Percentiles rank a stretch among this genome's conserved stretches.
Conservation (phyloP, 2,888 invertebrate species). For the Sesia bembeciformis region DNA sequence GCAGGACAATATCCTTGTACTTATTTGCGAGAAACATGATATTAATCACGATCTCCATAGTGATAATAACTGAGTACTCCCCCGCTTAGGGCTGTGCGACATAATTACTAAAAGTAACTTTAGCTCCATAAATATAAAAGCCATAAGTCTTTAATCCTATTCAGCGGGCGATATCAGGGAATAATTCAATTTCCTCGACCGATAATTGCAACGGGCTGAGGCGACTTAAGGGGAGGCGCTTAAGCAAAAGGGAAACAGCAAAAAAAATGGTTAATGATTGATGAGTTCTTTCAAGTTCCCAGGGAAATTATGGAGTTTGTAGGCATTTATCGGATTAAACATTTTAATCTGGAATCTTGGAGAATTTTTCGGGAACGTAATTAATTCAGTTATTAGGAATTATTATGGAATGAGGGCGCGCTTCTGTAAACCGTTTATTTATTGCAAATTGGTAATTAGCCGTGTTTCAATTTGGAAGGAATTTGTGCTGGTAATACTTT, state of each 20-base stretch:
- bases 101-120: background rate
- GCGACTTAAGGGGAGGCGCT: conserved; percentile 1
- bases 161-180: conserved; percentile 23
- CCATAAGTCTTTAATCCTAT: conserved; percentile 16
- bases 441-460: no score
- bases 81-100: no score
- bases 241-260: conserved; percentile 9
- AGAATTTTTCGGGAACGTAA: conserved; percentile 34
- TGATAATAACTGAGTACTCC: no score
- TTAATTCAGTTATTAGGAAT: conserved; percentile 48
- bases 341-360: conserved; percentile 41
- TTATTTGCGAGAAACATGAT: no score
- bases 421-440: no score
- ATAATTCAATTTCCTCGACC: conserved; percentile 37
- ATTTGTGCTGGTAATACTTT: no score
- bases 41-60: no score
- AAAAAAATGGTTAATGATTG: conserved; percentile 46
- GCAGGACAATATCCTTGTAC: no score
- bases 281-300: conserved; percentile 25
- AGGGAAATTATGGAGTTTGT: conserved; percentile 36
- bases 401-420: conserved; percentile 20
- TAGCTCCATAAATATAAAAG: background rate
- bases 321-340: conserved; percentile 41
- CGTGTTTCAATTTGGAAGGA: no score
- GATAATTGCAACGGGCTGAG: conserved; percentile 27